These are phyloP conservation scores for Meliscaeva auricollis DNA, from an alignment of 2,888 invertebrate species.

Conservation along the genomic window DNA sequence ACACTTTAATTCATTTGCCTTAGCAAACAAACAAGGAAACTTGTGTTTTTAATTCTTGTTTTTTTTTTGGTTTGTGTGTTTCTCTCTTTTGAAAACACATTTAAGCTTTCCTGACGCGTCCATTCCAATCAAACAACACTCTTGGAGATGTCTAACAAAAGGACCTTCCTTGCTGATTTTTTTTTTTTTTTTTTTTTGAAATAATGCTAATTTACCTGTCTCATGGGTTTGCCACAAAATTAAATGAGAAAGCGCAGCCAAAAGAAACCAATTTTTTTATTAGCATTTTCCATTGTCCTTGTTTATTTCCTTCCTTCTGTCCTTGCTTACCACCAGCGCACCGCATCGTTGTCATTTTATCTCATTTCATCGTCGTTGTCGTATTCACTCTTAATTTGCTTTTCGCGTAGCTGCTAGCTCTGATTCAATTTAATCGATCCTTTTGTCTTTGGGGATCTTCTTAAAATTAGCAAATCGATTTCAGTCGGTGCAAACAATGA, in stretches of 20 bases:
- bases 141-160: constrained; percentile 16
- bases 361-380: not conserved
- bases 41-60: not conserved
- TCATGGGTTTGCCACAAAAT: constrained; percentile 60
- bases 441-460: constrained; percentile 67
- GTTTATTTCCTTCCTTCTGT: not conserved
- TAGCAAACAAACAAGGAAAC: constrained; percentile 32
- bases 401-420: constrained; percentile 57
- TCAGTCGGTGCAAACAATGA: constrained; percentile 62
- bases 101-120: constrained; percentile 8
- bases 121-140: constrained; percentile 26
- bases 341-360: not conserved
- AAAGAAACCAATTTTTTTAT: constrained; percentile 27
- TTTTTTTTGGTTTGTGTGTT: constrained; percentile 19
- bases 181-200: not conserved
- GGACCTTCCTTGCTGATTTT: constrained; percentile 10
- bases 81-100: not conserved
- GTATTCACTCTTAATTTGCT: constrained; percentile 64
- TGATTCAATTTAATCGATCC: constrained; percentile 74
- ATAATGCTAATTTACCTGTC: constrained; percentile 73
- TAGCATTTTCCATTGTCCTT: constrained; percentile 6
- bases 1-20: constrained; percentile 55
- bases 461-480: constrained; percentile 73
- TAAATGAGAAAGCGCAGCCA: constrained; percentile 46
- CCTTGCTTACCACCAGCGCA: not conserved